A percentile compares a stretch with the other conserved stretches of the same genome.
Conservation (phyloP, 1,140 invertebrate genomes). For the Papilio xuthus region DNA sequence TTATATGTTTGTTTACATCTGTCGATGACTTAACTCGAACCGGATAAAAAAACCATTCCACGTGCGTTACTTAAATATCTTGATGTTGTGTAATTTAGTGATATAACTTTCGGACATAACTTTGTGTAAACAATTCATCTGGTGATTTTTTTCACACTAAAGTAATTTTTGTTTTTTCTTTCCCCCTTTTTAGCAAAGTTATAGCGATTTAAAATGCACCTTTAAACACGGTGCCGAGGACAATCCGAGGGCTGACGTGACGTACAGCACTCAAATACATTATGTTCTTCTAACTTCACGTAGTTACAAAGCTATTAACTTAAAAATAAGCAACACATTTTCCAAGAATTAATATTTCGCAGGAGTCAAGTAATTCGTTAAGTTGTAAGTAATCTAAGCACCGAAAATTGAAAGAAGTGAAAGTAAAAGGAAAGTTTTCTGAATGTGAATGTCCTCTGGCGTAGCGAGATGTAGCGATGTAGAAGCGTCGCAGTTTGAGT, state of each 20-base stretch:
- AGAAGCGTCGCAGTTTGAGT: conserved; percentile 33
- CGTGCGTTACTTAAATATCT: neutral
- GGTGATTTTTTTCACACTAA: too few relatives aligned
- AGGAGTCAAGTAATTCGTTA: neutral
- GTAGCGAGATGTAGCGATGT: conserved; percentile 11
- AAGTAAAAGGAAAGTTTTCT: conserved; percentile 31
- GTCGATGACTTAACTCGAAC: neutral
- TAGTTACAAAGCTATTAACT: too few relatives aligned
- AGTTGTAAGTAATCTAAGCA: neutral
- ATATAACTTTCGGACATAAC: neutral
- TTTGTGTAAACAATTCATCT: too few relatives aligned
- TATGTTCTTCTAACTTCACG: too few relatives aligned
- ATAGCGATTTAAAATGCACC: too few relatives aligned
- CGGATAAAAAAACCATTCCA: neutral
- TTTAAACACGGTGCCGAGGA: too few relatives aligned
- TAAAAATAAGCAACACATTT: too few relatives aligned
- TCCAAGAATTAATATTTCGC: too few relatives aligned
- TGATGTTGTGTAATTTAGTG: neutral
- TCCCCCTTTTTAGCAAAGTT: too few relatives aligned
- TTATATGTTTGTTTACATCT: conserved; percentile 32
- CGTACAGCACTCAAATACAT: too few relatives aligned
- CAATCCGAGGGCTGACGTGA: too few relatives aligned
- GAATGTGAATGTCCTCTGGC: conserved; percentile 33
- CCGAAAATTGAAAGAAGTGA: conserved; percentile 25
- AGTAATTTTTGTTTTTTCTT: too few relatives aligned